Base-by-base conservation (phyloP, 2,113 vertebrate species). In the Sterna hirundo region DNA sequence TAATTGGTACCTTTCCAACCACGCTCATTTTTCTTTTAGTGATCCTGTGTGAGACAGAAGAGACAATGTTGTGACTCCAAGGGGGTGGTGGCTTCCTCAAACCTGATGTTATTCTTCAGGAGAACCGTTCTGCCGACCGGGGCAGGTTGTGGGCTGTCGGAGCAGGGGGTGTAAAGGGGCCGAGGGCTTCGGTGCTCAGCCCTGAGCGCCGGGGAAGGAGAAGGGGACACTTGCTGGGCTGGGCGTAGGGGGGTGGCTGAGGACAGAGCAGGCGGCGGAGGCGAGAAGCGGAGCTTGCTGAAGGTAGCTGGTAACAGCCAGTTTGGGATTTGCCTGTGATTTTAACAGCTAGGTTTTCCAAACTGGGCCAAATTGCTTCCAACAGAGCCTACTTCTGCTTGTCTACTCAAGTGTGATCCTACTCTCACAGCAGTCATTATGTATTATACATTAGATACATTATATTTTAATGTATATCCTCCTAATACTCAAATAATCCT, bases 1-100 rank as follows among this genome's bases (percentile, higher is more conserved):
- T 95, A 95, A 96, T 95, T 97, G 93, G 93, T 95, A 68, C 95
- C 87, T 95, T 95, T 91, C 75, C 25, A 10, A 77, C 32, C 26
- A 13, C 40, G 78, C 84, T 95, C 54, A 15, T 96, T 97, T 95
- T 83, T 46, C 78, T 83, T 68, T 62, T 16, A n/a, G 95, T 4
- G 11, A 92, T 88, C 72, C 88, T 17, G 4, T 46, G 57, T 46
- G 91, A 93, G 94, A 89, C 88, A 83, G 61, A 57, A 82, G 95
- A 82, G 78, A 72, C 86, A 80, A 36, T n/a, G 88, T 42, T 87
- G 66, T 66, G 91, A 79, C 75, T 78, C 70, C 5, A 46, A 30
- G 17, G 66, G 52, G 38, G 13, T 40, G 83, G 62, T 71, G 71
- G 60, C 71, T 80, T 83, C 83, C 66, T 82, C 51, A 69, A 47